These are phyloP conservation scores for Penaeus vannamei DNA, from an alignment of 1,140 invertebrate genomes.

Conservation along the genomic window DNA sequence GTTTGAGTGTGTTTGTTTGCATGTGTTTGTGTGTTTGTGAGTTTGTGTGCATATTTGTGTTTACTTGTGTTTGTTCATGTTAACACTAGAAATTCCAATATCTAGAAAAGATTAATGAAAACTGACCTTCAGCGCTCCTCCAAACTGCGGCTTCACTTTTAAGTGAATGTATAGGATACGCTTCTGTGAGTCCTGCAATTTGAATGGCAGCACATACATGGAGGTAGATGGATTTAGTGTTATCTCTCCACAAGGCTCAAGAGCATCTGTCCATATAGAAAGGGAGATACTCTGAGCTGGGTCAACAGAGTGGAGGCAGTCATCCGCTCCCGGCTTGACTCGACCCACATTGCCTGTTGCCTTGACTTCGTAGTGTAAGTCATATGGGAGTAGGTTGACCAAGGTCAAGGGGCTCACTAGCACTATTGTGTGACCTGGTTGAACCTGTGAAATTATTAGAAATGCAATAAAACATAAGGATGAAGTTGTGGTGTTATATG, in stretches of 20 bases:
- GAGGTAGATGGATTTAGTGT: conserved; percentile 49
- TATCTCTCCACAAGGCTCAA: conserved; percentile 52
- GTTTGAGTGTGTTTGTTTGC: too few relatives aligned
- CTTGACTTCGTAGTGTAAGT: conserved; percentile 76
- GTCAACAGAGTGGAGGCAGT: conserved; percentile 67
- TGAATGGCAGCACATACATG: conserved; percentile 53
- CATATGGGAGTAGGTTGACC: conserved; percentile 77
- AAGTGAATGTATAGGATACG: conserved; percentile 65
- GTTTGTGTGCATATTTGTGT: too few relatives aligned
- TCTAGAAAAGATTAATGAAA: background rate
- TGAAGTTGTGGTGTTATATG: background rate
- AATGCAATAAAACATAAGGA: conserved; percentile 8
- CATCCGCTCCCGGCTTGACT: conserved; percentile 78
- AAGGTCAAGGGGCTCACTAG: conserved; percentile 87
- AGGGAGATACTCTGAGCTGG: conserved; percentile 64
- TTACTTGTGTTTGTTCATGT: too few relatives aligned
- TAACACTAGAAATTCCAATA: background rate
- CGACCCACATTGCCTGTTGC: conserved; percentile 72
- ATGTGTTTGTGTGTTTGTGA: too few relatives aligned
- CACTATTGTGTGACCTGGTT: conserved; percentile 89
- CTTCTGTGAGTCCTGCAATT: conserved; percentile 60
- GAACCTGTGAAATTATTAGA: conserved; percentile 69
- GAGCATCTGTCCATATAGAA: conserved; percentile 63
- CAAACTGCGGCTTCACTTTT: conserved; percentile 57
- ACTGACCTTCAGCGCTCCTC: conserved; percentile 64